A percentile compares a stretch with the other conserved stretches of the same genome.
These are phyloP conservation scores for Hypotaenidia okinawae DNA, from an alignment of 2,797 vertebrate species.

Conservation along the genomic window DNA sequence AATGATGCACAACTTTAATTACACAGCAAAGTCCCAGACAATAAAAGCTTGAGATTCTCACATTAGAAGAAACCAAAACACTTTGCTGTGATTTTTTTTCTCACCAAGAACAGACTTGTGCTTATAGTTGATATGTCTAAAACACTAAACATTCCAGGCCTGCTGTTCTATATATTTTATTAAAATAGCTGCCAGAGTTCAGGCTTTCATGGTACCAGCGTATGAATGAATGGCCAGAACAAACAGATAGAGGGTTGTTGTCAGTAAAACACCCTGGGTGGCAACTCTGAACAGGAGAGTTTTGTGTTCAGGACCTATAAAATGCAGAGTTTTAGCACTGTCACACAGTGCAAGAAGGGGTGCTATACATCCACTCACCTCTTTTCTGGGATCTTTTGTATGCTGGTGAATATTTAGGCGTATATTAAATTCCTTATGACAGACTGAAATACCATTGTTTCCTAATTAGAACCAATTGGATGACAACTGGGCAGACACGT, in stretches of 20 bases:
- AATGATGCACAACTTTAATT: conserved; percentile 24
- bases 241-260: background rate
- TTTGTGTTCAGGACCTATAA: background rate
- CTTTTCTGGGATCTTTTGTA: background rate
- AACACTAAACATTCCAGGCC: background rate
- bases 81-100: background rate
- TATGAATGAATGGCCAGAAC: background rate
- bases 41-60: background rate
- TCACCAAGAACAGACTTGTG: background rate
- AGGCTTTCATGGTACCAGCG: background rate
- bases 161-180: background rate
- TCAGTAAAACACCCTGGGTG: background rate
- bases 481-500: background rate
- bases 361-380: background rate
- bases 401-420: background rate
- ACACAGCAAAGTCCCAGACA: background rate
- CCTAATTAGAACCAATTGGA: background rate
- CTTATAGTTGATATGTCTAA: background rate
- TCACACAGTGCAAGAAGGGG: background rate
- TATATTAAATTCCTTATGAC: background rate
- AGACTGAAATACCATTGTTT: background rate
- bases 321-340: background rate
- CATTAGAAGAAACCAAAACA: background rate
- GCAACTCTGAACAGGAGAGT: background rate
- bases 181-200: background rate